These are phyloP conservation scores for Pipa parva DNA, from an alignment of 2,113 vertebrate species.

Conservation along the genomic window DNA sequence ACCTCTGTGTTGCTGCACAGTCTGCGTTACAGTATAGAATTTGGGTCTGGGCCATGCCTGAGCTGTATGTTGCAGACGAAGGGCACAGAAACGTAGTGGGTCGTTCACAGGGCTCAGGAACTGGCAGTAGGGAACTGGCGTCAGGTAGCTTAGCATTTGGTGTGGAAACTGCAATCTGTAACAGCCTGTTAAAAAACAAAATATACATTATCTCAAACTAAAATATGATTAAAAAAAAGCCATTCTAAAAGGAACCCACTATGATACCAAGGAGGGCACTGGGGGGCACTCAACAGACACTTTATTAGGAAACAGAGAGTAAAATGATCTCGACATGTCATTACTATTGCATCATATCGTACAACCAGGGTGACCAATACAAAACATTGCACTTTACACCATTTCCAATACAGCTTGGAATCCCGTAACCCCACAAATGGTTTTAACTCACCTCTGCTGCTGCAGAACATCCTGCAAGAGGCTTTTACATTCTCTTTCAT, in stretches of 20 bases:
- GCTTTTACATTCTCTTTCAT: constrained; percentile 56
- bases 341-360: too few relatives aligned
- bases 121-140: not conserved
- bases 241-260: too few relatives aligned
- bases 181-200: constrained; percentile 8
- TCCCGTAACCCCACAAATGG: too few relatives aligned
- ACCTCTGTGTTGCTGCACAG: not conserved
- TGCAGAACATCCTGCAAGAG: constrained; percentile 85
- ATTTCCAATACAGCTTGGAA: too few relatives aligned
- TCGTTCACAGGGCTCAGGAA: not conserved
- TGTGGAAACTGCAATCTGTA: not conserved
- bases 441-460: constrained; percentile 77
- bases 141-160: not conserved
- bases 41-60: not conserved
- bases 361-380: too few relatives aligned
- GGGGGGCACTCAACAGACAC: too few relatives aligned
- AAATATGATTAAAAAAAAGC: too few relatives aligned
- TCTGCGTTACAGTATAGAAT: not conserved
- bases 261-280: too few relatives aligned
- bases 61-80: not conserved
- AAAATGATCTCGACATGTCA: too few relatives aligned
- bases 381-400: too few relatives aligned
- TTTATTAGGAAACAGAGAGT: too few relatives aligned
- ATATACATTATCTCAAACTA: too few relatives aligned
- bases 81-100: not conserved